Evolutionary conservation across 2,888 invertebrate species (phyloP).

Genomic region (Hydraecia micacea): DNA sequence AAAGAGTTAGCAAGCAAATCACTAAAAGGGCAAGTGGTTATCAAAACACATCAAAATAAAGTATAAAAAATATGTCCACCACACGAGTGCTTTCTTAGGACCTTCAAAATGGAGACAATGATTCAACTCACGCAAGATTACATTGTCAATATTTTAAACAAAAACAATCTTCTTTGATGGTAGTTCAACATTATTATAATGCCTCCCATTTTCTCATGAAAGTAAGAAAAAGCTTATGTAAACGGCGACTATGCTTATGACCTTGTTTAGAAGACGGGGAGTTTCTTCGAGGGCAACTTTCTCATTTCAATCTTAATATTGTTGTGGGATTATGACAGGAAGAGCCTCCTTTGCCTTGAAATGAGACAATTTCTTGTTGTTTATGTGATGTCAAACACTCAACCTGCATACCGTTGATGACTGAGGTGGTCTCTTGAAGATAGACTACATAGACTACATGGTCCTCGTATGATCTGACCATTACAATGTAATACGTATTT

Average conservation of each 20-base stretch:
- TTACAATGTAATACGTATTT: not conserved
- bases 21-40: not conserved
- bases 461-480: too few relatives aligned
- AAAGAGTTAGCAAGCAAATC: not conserved
- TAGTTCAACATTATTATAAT: slow-evolving; percentile 9
- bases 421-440: not conserved
- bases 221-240: slow-evolving; percentile 11
- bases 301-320: slow-evolving; percentile 7
- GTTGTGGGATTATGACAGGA: not conserved
- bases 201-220: slow-evolving; percentile 7
- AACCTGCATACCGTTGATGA: not conserved
- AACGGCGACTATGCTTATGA: not conserved
- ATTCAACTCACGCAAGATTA: slow-evolving; percentile 16
- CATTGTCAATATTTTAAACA: slow-evolving; percentile 34
- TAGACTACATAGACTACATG: not conserved
- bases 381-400: not conserved
- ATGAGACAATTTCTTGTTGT: not conserved
- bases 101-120: slow-evolving; percentile 17
- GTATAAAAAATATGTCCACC: not conserved
- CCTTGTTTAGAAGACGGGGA: not conserved
- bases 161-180: slow-evolving; percentile 26
- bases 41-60: not conserved
- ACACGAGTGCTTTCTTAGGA: slow-evolving; percentile 22
- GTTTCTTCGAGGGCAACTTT: not conserved
- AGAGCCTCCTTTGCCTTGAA: not conserved